Evolutionary conservation across 2,113 vertebrate genomes (phyloP).

Genomic region (Daphoenositta chrysoptera): DNA sequence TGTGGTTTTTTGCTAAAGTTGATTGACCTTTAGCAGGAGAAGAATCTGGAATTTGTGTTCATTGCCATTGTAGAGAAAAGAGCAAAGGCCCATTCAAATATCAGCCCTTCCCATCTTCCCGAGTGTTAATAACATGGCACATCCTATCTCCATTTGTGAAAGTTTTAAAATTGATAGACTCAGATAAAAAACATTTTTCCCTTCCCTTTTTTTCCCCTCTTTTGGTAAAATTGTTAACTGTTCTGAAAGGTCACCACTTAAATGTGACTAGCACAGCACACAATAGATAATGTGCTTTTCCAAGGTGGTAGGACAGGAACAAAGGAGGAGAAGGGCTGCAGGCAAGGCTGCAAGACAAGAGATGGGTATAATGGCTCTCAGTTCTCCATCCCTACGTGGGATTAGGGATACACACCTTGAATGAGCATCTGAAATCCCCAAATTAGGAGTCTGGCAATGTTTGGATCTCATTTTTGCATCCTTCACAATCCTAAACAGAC

Average conservation of each 20-base stretch:
- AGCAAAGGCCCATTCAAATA: neutral
- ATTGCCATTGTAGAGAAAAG: neutral
- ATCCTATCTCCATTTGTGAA: neutral
- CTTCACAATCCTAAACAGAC: neutral
- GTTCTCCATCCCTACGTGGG: neutral
- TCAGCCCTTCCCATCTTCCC: neutral
- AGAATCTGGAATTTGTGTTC: neutral
- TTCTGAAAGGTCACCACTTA: conserved; percentile 11
- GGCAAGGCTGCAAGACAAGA: neutral
- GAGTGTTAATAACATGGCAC: neutral
- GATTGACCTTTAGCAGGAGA: neutral
- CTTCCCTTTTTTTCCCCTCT: neutral
- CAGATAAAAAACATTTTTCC: neutral
- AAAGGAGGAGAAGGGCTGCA: neutral
- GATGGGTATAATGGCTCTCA: neutral
- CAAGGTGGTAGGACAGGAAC: neutral
- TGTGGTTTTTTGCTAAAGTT: neutral
- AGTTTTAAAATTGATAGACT: neutral
- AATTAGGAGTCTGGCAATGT: neutral
- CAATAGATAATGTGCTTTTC: neutral
- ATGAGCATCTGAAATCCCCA: neutral
- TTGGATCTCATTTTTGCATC: neutral
- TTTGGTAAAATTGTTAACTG: neutral
- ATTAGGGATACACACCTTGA: neutral
- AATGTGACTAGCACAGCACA: neutral